Evolutionary conservation across 2,888 invertebrate genomes (phyloP), one percentile per base, ranked within the genome.

Genomic region (Melanchra persicariae): DNA sequence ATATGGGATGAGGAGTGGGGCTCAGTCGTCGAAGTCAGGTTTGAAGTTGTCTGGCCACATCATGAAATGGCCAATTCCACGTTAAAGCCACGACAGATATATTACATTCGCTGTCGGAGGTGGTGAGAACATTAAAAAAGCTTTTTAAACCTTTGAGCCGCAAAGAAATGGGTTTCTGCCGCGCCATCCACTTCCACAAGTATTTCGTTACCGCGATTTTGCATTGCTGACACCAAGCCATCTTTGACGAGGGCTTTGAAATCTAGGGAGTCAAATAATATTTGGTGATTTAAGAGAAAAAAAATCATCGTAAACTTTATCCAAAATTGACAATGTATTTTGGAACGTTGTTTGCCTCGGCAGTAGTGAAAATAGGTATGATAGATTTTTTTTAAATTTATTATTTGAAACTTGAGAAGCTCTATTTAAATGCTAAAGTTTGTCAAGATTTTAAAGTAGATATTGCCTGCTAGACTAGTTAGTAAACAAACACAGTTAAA

Each of bases 111-210:
- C 2, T 45, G 8, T 26, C 22, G 9, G 4, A 37, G 7, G 15
- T 37, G 34, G 17, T 19, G 9, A 40, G 15, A 26, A 22, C 4
- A 54, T 12, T 40, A 24, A 24, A 55, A 7, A 40, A 1, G n/a
- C 9, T 22, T 22, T 52, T 2, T 24, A 70, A 72, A 93, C 95
- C 95, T 93, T 85, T 95, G 95, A 43, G 95, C 95, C n/a, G 94
- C 91, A 83, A 92, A 94, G 86, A 95, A 95, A 81, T 77, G 89
- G 2, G 92, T 91, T 85, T 95, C 95, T 5, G 90, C 79, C 0
- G 81, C 87, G 5, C 90, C 92, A 65, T 92, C 87, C 0, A 90
- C 85, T 70, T 93, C 93, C 3, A 91, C 85, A 0, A 95, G 84
- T 51, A 92, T 91, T 81, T 95, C 93, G 43, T 94, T 93, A 10